These are phyloP conservation scores for Hirudo medicinalis DNA, from an alignment of 1,140 invertebrate species.

Conservation along the genomic window DNA sequence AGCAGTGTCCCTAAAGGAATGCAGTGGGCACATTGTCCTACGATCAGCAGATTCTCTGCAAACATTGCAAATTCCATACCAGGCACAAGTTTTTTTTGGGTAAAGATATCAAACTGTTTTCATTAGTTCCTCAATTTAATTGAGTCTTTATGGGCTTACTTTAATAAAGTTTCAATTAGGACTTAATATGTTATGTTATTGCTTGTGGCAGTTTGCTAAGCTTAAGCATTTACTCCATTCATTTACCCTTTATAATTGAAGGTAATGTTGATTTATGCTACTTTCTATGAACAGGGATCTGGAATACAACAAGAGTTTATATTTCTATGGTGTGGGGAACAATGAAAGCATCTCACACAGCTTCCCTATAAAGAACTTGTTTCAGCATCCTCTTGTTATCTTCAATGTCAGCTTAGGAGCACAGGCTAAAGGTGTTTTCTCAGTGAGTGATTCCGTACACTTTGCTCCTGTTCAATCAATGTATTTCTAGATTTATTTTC, in stretches of 20 bases:
- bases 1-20: constrained; percentile 40
- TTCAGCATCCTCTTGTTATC: no score
- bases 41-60: constrained; percentile 50
- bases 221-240: neutral
- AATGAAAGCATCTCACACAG: no score
- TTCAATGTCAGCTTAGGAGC: no score
- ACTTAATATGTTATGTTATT: neutral
- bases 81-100: constrained; percentile 43
- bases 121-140: constrained; percentile 16
- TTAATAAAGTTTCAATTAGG: neutral
- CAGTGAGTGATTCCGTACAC: neutral
- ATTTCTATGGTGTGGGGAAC: no score
- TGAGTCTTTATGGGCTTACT: neutral
- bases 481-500: no score
- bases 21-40: constrained; percentile 52
- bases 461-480: neutral
- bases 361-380: no score
- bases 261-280: constrained; percentile 29
- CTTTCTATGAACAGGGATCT: no score
- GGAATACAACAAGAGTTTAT: no score
- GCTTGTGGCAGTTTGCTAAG: neutral
- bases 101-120: constrained; percentile 24
- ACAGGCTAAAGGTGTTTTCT: no score
- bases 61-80: constrained; percentile 45
- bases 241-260: constrained; percentile 34